Percentiles rank a stretch among this genome's conserved stretches.
Evolutionary conservation across 1,140 invertebrate species (phyloP).

Genomic region (Lucilia sericata): DNA sequence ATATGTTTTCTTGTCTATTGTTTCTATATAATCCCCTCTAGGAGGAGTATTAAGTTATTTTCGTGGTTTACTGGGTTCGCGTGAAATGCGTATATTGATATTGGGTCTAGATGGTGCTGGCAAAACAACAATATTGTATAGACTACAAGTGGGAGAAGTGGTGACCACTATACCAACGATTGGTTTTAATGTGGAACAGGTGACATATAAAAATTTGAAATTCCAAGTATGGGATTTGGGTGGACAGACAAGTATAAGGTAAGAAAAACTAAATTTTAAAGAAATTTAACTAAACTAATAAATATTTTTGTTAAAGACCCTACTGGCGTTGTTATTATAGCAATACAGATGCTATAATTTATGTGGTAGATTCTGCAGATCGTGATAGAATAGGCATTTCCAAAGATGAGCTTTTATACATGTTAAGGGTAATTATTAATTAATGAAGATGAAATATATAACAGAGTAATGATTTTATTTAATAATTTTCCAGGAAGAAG

Average conservation of each 20-base stretch:
- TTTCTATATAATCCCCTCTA: slow-evolving; percentile 63
- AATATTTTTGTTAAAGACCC: slow-evolving; percentile 72
- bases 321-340: slow-evolving; percentile 99
- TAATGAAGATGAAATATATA: too few relatives aligned
- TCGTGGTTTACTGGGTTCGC: slow-evolving; percentile 88
- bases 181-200: slow-evolving; percentile 98
- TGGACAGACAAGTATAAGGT: slow-evolving; percentile 91
- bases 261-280: background rate
- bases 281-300: background rate
- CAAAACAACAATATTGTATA: slow-evolving; percentile 99
- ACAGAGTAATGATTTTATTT: background rate
- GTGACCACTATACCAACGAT: slow-evolving; percentile 98
- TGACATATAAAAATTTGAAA: slow-evolving; percentile 95
- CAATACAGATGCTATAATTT: slow-evolving; percentile 99
- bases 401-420: slow-evolving; percentile 97
- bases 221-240: slow-evolving; percentile 99
- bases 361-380: slow-evolving; percentile 99
- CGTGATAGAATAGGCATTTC: slow-evolving; percentile 98
- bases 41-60: slow-evolving; percentile 97
- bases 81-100: slow-evolving; percentile 98
- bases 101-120: slow-evolving; percentile 97
- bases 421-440: slow-evolving; percentile 84
- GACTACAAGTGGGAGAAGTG: slow-evolving; percentile 98
- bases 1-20: background rate
- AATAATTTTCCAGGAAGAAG: slow-evolving; percentile 85